Percentiles rank a stretch among this genome's conserved stretches.
Conservation (phyloP, 1,140 invertebrate genomes). For the Lasioglossum albipes region DNA sequence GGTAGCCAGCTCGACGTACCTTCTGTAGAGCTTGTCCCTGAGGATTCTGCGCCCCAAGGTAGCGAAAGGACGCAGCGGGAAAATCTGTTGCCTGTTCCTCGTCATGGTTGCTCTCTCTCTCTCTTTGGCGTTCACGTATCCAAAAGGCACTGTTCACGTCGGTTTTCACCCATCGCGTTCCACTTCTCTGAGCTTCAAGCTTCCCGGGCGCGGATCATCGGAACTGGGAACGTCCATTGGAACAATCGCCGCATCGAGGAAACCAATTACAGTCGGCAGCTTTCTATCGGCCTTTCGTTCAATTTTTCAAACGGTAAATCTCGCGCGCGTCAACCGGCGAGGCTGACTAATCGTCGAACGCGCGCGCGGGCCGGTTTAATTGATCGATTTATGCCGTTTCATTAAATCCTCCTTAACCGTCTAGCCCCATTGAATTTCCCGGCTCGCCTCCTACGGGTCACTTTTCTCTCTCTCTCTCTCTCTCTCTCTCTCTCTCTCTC, state of each 20-base stretch:
- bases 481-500: constrained; percentile 20
- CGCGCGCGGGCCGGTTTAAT: constrained; percentile 16
- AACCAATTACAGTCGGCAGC: constrained; percentile 1
- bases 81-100: constrained; percentile 81
- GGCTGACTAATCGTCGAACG: constrained; percentile 22
- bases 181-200: background rate
- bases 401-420: constrained; percentile 17
- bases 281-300: constrained; percentile 16
- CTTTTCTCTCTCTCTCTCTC: constrained; percentile 20
- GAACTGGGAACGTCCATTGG: background rate
- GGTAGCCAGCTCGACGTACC: constrained; percentile 73
- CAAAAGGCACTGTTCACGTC: too few relatives aligned
- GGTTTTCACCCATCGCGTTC: background rate
- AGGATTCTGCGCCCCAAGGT: constrained; percentile 81
- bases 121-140: constrained; percentile 1
- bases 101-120: constrained; percentile 75
- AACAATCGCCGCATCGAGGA: constrained; percentile 1
- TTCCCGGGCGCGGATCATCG: background rate
- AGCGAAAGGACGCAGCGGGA: constrained; percentile 80
- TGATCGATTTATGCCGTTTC: constrained; percentile 55
- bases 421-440: constrained; percentile 24
- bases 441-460: too few relatives aligned
- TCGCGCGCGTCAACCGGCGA: background rate
- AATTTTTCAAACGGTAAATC: constrained; percentile 20
- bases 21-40: constrained; percentile 82